A percentile compares a stretch with the other conserved stretches of the same genome.
Conservation (phyloP, 2,797 vertebrate genomes). For the Hydrolagus colliei region DNA sequence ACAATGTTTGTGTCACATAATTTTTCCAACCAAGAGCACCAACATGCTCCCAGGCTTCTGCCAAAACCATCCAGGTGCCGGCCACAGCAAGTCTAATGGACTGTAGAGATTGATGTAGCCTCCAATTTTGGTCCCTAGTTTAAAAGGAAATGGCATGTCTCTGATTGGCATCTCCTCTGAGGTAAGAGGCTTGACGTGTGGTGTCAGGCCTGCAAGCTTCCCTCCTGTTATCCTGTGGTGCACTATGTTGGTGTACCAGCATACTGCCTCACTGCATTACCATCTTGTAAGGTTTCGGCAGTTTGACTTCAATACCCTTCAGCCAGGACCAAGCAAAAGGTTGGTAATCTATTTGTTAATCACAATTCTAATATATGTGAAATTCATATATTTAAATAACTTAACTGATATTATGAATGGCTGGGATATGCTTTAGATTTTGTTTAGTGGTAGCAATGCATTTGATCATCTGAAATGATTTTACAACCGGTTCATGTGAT, state of each 20-base stretch:
- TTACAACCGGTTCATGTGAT: neutral
- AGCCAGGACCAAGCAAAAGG: neutral
- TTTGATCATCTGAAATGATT: neutral
- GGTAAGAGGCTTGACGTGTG: neutral
- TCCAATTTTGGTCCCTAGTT: neutral
- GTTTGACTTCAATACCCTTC: neutral
- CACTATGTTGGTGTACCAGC: neutral
- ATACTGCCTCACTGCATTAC: neutral
- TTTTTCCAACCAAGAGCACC: neutral
- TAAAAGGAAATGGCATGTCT: neutral
- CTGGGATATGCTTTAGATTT: neutral
- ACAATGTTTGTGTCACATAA: neutral
- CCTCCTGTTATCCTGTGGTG: neutral
- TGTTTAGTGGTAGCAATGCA: neutral
- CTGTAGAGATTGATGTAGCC: neutral
- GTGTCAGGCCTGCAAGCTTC: neutral
- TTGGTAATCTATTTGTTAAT: neutral
- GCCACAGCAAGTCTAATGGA: neutral
- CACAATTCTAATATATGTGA: neutral
- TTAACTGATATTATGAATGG: neutral
- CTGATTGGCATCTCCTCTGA: neutral
- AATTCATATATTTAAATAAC: neutral
- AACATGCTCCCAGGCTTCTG: neutral
- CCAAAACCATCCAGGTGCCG: neutral
- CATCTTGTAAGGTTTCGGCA: neutral